Evolutionary conservation across 1,140 invertebrate genomes (phyloP), one percentile per base, ranked within the genome.

Genomic region (Cotesia vestalis): DNA sequence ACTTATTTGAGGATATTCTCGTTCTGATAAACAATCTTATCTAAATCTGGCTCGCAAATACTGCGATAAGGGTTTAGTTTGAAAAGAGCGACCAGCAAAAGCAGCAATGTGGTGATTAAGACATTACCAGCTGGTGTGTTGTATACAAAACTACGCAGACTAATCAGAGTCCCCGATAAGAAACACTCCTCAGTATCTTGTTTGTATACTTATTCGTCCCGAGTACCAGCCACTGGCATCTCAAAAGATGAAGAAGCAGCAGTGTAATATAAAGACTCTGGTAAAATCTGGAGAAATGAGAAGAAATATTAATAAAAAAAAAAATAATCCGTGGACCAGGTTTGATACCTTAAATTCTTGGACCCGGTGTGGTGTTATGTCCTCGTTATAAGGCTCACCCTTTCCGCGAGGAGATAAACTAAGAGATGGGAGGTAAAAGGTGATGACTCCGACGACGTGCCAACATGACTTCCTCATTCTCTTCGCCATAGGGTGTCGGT

Each of bases 401-500:
- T 62, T 62, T 62, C 36, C 34, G 60, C 35, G 34, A 17, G 52
- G 52, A 68, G 34, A 68, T 68, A 14, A 34, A 57, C 34, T 46
- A 46, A 46, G 11, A 59, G 57, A 59, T 59, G 57, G 57, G 20
- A 27, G 57, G 14, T 27, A 11, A 67, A 51, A 68, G 55, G 66
- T 68, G 66, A 68, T 53, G 66, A 68, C 34, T 38, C 35, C 34
- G 35, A 62, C 14, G 60, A 62, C 52, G 35, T 53, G 66, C 53
- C 20, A 12, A 53, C 27, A 68, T 57, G 52, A 68, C 66, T 68
- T 68, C 66, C 66, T 68, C 66, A 68, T 68, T 68, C 66, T 57
- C 57, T 62, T 20, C 52, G 8, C 66, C 35, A 40, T 53, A 59
- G 52, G 66, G 66, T 52, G 64, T 53, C 57, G 57, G 9, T 17